phyloP scores from a whole-genome alignment of 2,113 vertebrate genomes.

The Catharus bicknelli region DNA sequence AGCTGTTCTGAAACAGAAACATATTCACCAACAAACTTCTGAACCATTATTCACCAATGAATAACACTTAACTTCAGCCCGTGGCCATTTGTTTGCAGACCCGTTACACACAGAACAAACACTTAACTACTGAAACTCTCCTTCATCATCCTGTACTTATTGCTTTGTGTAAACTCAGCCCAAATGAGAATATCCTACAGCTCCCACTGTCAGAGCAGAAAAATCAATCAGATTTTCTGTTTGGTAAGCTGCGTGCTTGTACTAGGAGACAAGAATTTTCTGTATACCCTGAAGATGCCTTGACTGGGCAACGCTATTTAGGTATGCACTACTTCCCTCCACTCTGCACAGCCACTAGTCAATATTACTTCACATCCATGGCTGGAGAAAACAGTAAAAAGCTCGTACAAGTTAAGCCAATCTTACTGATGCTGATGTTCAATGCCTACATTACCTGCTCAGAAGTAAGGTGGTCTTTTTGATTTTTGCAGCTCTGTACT shows the following conservation, averaged over 20 bases:
- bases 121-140: not conserved
- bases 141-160: not conserved
- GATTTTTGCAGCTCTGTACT: not conserved
- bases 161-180: not conserved
- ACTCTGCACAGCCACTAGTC: not conserved
- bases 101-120: not conserved
- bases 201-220: not conserved
- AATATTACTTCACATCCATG: not conserved
- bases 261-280: not conserved
- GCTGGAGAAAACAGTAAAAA: not conserved
- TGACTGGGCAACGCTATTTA: not conserved
- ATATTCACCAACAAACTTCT: not conserved
- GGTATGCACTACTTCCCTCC: not conserved
- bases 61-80: not conserved
- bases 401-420: not conserved
- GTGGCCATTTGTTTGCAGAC: not conserved
- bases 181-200: not conserved
- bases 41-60: not conserved
- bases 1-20: not conserved
- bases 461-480: not conserved
- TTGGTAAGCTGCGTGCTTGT: not conserved
- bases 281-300: not conserved
- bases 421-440: not conserved
- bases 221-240: not conserved
- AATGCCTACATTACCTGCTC: fast-evolving